These are phyloP conservation scores for Papilio polyxenes DNA, from an alignment of 1,140 invertebrate species.

Conservation along the genomic window DNA sequence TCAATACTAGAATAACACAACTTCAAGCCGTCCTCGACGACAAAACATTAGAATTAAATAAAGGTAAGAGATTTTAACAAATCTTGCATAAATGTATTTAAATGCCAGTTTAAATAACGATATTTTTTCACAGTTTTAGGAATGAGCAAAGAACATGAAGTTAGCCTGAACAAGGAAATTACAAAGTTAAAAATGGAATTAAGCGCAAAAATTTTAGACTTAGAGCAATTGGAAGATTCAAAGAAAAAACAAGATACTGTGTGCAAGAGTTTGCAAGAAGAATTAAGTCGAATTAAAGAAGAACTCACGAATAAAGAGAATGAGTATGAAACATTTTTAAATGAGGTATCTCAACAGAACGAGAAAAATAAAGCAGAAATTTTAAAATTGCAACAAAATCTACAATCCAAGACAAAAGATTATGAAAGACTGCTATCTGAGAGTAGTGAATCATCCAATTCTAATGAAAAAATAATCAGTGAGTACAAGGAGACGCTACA, in stretches of 20 bases:
- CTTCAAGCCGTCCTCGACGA: slow-evolving; percentile 77
- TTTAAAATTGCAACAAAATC: slow-evolving; percentile 68
- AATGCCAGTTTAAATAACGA: background rate
- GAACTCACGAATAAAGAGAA: slow-evolving; percentile 71
- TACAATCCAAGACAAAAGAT: slow-evolving; percentile 70
- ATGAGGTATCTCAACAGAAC: slow-evolving; percentile 72
- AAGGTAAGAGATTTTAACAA: slow-evolving; percentile 59
- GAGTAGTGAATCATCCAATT: slow-evolving; percentile 54
- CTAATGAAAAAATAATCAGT: slow-evolving; percentile 70
- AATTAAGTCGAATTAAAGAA: slow-evolving; percentile 68
- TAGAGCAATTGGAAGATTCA: slow-evolving; percentile 75
- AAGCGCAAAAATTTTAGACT: slow-evolving; percentile 79
- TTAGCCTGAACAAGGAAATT: slow-evolving; percentile 79
- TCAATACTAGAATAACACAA: slow-evolving; percentile 74
- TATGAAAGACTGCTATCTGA: slow-evolving; percentile 69
- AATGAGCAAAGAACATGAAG: slow-evolving; percentile 76
- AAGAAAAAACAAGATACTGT: slow-evolving; percentile 78
- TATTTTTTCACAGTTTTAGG: slow-evolving; percentile 63
- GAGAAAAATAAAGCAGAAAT: slow-evolving; percentile 74
- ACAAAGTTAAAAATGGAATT: slow-evolving; percentile 82
- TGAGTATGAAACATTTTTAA: slow-evolving; percentile 75
- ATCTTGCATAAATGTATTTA: background rate
- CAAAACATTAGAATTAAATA: slow-evolving; percentile 77
- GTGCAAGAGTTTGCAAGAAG: slow-evolving; percentile 70
- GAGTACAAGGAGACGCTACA: slow-evolving; percentile 75